phyloP scores from a whole-genome alignment of 1,140 invertebrate genomes.

The Ips typographus region DNA sequence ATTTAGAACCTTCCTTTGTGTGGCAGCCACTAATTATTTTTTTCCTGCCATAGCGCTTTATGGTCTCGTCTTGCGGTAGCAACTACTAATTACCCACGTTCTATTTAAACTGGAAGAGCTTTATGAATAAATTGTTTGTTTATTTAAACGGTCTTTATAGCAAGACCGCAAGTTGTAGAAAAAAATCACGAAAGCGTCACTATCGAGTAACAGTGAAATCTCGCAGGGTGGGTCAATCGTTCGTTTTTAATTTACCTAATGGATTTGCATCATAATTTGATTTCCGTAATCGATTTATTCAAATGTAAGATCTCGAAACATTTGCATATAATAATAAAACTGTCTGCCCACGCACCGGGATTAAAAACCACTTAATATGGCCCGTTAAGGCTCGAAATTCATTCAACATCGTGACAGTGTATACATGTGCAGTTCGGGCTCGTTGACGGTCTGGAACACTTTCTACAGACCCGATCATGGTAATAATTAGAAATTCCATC shows the following conservation, averaged over 20 bases:
- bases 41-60: background rate
- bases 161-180: no score
- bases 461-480: no score
- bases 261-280: constrained; percentile 21
- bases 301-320: constrained; percentile 9
- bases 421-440: no score
- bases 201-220: background rate
- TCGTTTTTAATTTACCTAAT: constrained; percentile 9
- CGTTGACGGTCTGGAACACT: no score
- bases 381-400: constrained; percentile 1
- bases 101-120: no score
- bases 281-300: constrained; percentile 20
- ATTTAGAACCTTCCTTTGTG: constrained; percentile 16
- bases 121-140: no score
- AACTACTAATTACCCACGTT: no score
- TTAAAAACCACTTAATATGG: constrained; percentile 15
- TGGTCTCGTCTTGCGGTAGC: background rate
- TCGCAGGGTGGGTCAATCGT: background rate
- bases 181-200: background rate
- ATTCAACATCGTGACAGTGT: background rate
- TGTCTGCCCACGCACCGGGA: constrained; percentile 9
- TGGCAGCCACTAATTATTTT: constrained; percentile 22
- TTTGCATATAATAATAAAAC: constrained; percentile 17
- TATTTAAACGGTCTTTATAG: no score
- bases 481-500: no score